Evolutionary conservation across 37 sponge, comb jelly and placozoan species (phyloP), one percentile per base, ranked within the genome.

Genomic region (Halichondria panicea): DNA sequence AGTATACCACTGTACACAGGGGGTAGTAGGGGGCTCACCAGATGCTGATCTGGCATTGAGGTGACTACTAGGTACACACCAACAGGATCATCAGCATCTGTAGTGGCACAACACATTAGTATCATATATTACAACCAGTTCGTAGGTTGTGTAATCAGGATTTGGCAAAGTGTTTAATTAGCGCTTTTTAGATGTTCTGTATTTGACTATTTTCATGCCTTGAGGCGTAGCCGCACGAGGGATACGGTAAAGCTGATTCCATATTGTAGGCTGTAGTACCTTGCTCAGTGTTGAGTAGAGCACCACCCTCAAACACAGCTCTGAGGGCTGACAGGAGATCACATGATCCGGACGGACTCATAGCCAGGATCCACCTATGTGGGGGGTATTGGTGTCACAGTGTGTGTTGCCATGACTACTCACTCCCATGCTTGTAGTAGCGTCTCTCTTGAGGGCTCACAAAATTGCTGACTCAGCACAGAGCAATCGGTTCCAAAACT

Each of bases 351-450:
- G 48, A 25, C 33, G 76, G 76, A 63, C 65, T 76, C 36, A 76
- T 76, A 30, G 64, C 64, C 41, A 76, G 43, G 1, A 76, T 31
- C 63, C 63, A 76, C 65, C 76, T 76, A n/a, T 40, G 42, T 1
- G 13, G 50, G 3, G 6, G n/a, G n/a, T n/a, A n/a, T n/a, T n/a
- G n/a, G n/a, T n/a, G n/a, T n/a, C n/a, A n/a, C n/a, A n/a, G n/a
- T n/a, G n/a, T n/a, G n/a, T n/a, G n/a, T n/a, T n/a, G n/a, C n/a
- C n/a, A n/a, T n/a, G n/a, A 33, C 37, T 6, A 72, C 72, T 81
- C 55, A 82, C 82, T 55, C 74, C 82, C 82, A 82, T 53, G 74
- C 74, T 32, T 82, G 55, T 0, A 52, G 5, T 4, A 82, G 42
- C 30, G 33, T 73, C 32, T 55, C 43, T 9, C 43, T 25, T 24